Evolutionary conservation across 2,888 invertebrate genomes (phyloP).

Genomic region (Leucoptera coffeella): DNA sequence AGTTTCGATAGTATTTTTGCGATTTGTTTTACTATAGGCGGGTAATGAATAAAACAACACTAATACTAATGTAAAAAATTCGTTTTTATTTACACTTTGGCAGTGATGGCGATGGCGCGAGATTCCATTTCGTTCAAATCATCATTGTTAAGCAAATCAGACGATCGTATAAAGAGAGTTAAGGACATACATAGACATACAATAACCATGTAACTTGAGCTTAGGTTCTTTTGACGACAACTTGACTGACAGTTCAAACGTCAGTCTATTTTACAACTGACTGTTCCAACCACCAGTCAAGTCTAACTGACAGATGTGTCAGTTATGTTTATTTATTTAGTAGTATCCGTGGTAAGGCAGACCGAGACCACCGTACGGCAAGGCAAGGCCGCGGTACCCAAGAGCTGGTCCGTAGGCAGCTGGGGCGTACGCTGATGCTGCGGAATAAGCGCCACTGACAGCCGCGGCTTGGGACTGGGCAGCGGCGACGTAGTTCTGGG

Average conservation of each 20-base stretch:
- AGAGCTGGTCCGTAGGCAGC: no score
- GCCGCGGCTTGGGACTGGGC: constrained; percentile 41
- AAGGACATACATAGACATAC: no score
- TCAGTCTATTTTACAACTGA: no score
- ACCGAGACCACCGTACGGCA: constrained; percentile 7
- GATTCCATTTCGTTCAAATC: constrained; percentile 29
- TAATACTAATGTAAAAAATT: constrained; percentile 14
- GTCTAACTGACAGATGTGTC: no score
- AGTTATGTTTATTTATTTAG: no score
- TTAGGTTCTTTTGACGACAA: no score
- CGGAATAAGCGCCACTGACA: constrained; percentile 18
- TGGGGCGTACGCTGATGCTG: no score
- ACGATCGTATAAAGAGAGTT: constrained; percentile 54
- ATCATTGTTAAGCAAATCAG: no score
- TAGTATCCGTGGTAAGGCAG: constrained; percentile 8
- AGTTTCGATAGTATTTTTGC: no score
- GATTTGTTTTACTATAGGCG: background rate
- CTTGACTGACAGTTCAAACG: no score
- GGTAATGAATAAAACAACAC: background rate
- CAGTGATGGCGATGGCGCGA: constrained; percentile 48
- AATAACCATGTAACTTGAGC: no score
- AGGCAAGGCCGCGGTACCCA: constrained; percentile 13
- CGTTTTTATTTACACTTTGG: constrained; percentile 52
- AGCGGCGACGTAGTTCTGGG: constrained; percentile 35
- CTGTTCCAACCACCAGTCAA: no score